Evolutionary conservation across 2,888 invertebrate genomes (phyloP), one percentile per base, ranked within the genome.

Genomic region (Pterobdella sp.): DNA sequence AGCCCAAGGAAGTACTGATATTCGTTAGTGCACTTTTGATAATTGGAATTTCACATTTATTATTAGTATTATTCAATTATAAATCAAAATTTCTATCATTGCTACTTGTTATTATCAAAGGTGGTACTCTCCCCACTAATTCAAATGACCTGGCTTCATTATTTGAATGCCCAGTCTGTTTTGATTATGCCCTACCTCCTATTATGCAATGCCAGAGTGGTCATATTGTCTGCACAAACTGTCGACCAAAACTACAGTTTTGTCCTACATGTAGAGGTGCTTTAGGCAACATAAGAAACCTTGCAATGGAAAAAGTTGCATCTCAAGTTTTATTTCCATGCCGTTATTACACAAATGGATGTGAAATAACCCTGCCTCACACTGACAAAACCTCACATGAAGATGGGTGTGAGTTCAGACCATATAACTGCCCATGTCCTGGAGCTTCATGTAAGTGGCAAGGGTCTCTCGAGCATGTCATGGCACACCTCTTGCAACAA

Each of bases 381-480:
- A 94, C 94, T n/a, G 95, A 97, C 80, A 99, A 99, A 85, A 90
- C 92, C 10, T 97, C 97, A 81, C 98, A 99, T 82, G 98, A 99
- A 86, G 98, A 98, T 85, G 89, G 91, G 2, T 98, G 98, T 84
- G 97, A 98, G 86, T 96, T 90, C 87, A 85, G 97, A 83, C 98
- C 98, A 0, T 99, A 98, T 84, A 90, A 92, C 77, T 98, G 98
- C 84, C 98, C 98, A 36, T 98, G 98, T 83, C 98, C 98, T n/a
- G 97, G 97, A 63, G 94, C 96, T 37, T 94, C 94, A 0, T 98
- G 98, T 85, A 96, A 97, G 83, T 98, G 98, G 98, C 94, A 95
- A 84, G 98, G 98, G 49, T 91, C 93, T 63, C 86, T 98, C 49
- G 95, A 96, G 82, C 92, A 95, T 86, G 98, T 98, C 67, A 98